Evolutionary conservation across 1,140 invertebrate species (phyloP).

Genomic region (Drosophila sp.): DNA sequence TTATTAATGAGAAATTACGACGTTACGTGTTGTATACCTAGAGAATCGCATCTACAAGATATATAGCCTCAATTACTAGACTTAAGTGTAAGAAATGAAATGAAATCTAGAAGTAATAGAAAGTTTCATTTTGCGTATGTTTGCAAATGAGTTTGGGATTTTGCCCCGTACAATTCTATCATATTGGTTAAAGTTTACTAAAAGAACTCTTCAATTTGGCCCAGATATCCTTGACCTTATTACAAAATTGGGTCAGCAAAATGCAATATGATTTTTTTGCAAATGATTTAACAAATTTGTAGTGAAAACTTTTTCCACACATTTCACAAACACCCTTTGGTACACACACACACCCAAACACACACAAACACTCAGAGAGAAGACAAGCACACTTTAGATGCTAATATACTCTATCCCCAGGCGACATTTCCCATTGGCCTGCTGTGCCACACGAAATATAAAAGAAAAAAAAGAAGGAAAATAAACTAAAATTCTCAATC

Average conservation of each 20-base stretch:
- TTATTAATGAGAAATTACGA: too few relatives aligned
- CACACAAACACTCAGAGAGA: neutral
- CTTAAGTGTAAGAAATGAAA: too few relatives aligned
- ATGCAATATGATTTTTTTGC: neutral
- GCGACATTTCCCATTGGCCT: slow-evolving; percentile 46
- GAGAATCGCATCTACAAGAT: too few relatives aligned
- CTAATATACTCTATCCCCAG: slow-evolving; percentile 51
- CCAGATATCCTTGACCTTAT: slow-evolving; percentile 12
- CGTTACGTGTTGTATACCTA: too few relatives aligned
- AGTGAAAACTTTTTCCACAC: neutral
- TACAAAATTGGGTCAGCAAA: neutral
- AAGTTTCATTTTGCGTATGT: too few relatives aligned
- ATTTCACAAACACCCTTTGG: slow-evolving; percentile 5
- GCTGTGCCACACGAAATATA: neutral
- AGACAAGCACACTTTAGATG: slow-evolving; percentile 41
- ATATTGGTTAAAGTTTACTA: neutral
- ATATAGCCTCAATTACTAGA: too few relatives aligned
- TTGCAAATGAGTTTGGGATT: too few relatives aligned
- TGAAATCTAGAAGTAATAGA: too few relatives aligned
- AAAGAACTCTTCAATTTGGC: neutral
- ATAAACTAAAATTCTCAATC: slow-evolving; percentile 12
- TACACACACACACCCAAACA: neutral
- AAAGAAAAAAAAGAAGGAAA: neutral
- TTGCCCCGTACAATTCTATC: too few relatives aligned
- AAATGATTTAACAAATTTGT: slow-evolving; percentile 8